A percentile compares a stretch with the other conserved stretches of the same genome.
Conservation (phyloP, 2,888 invertebrate species). For the Agrilus biguttatus region DNA sequence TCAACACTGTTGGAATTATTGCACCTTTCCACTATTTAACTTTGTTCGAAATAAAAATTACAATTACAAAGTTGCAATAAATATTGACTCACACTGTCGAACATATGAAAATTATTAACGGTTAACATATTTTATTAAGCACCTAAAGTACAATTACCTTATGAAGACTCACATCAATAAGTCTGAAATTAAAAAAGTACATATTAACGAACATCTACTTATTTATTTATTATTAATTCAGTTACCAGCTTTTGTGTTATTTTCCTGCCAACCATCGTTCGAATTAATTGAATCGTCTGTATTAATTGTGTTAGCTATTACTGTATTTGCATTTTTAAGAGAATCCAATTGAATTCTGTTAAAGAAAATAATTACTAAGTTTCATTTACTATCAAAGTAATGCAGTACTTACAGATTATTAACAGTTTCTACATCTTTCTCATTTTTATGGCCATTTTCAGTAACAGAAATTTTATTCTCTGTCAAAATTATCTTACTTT, state of each 20-base stretch:
- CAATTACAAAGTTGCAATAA: not conserved
- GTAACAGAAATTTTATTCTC: slow-evolving; percentile 2
- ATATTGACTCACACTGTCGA: not conserved
- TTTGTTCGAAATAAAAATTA: slow-evolving; percentile 5
- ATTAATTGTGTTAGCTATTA: slow-evolving; percentile 26
- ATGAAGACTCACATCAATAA: slow-evolving; percentile 28
- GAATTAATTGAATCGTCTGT: slow-evolving; percentile 30
- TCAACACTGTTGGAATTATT: slow-evolving; percentile 7
- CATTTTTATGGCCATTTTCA: slow-evolving; percentile 23
- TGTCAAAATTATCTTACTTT: too few relatives aligned
- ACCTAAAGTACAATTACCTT: slow-evolving; percentile 18
- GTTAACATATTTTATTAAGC: slow-evolving; percentile 12
- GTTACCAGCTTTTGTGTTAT: slow-evolving; percentile 23
- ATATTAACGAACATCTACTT: not conserved
- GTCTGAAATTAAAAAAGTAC: slow-evolving; percentile 23
- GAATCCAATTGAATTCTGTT: slow-evolving; percentile 29
- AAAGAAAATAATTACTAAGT: slow-evolving; percentile 6
- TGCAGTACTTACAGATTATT: slow-evolving; percentile 29
- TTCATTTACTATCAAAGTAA: not conserved
- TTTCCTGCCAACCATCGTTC: slow-evolving; percentile 30
- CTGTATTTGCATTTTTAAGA: slow-evolving; percentile 30
- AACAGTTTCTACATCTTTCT: slow-evolving; percentile 27
- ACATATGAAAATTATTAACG: slow-evolving; percentile 7
- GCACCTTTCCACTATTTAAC: slow-evolving; percentile 10
- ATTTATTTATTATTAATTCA: slow-evolving; percentile 14